Evolutionary conservation across 2,113 vertebrate species (phyloP), one percentile per base, ranked within the genome.

Genomic region (Pelecanoides urinatrix): DNA sequence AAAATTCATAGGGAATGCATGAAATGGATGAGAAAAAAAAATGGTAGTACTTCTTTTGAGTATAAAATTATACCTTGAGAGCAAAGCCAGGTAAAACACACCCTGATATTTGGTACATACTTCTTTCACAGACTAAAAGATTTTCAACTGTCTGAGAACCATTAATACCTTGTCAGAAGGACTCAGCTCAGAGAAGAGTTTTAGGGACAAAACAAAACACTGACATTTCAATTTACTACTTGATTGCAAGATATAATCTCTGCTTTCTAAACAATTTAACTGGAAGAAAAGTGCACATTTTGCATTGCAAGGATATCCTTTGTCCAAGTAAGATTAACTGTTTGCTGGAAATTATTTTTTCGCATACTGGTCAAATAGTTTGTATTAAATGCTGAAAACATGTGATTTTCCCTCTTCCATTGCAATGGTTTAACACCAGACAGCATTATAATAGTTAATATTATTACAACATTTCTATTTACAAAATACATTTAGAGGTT

Each of bases 141-240:
- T 73, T 89, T 95, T 79, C 72, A 90, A 77, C 84, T 92, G 95
- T 86, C 74, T 67, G 66, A 92, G 81, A 38, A 56, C 87, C 59
- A 63, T 79, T 94, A 94, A 91, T 95, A 92, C 75, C 75, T 87
- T 92, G 65, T 91, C 90, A 96, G 77, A 93, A 91, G 59, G 50
- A 94, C 88, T 93, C 65, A 72, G 84, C 77, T 86, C 75, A 83
- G 84, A 94, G 68, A 88, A 81, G 67, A 92, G 71, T 84, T 96
- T 96, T 77, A 73, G 62, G 49, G 45, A 95, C 68, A 82, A 76
- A 86, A 72, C 49, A 85, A 88, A 96, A 68, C 27, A 76, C 26
- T 91, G 90, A 93, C 91, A 86, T 90, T 93, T 94, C 89, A 93
- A 93, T 94, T 94, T 93, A 90, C 52, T 82, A 71, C 53, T 83